phyloP scores from a whole-genome alignment of 1,140 invertebrate species.

The Drosophila nigromelanica region DNA sequence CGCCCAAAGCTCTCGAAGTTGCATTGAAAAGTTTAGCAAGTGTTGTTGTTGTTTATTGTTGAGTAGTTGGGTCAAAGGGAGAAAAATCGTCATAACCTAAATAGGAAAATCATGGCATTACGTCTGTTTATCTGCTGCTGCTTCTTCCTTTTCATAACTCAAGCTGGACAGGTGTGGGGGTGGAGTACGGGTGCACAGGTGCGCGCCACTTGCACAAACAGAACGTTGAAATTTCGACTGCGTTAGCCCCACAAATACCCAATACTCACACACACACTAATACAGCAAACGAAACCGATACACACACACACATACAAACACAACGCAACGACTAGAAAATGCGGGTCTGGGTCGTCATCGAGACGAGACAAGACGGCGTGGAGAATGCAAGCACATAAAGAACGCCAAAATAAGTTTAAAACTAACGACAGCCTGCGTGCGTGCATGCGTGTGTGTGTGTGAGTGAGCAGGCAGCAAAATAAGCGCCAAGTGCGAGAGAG shows the following conservation, averaged over 20 bases:
- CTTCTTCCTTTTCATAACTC: constrained; percentile 1
- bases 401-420: constrained; percentile 81
- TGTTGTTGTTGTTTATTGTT: neutral
- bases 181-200: constrained; percentile 25
- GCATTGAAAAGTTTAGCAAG: neutral
- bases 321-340: constrained; percentile 55
- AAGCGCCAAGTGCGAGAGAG: constrained; percentile 27
- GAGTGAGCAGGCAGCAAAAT: constrained; percentile 43
- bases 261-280: constrained; percentile 12
- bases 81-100: constrained; percentile 32
- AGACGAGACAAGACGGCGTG: constrained; percentile 57
- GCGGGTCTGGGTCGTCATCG: constrained; percentile 80
- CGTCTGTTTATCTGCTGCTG: neutral
- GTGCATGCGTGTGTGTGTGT: constrained; percentile 28
- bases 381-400: constrained; percentile 76
- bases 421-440: constrained; percentile 61
- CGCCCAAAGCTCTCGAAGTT: neutral
- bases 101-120: constrained; percentile 33
- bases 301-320: constrained; percentile 24
- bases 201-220: constrained; percentile 43
- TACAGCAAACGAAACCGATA: constrained; percentile 22
- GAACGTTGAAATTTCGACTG: constrained; percentile 27
- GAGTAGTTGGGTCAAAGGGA: constrained; percentile 30
- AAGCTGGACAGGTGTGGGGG: constrained; percentile 17
- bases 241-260: constrained; percentile 17